These are phyloP conservation scores for Siniperca undulata DNA, from an alignment of 2,797 vertebrate genomes.

Conservation along the genomic window DNA sequence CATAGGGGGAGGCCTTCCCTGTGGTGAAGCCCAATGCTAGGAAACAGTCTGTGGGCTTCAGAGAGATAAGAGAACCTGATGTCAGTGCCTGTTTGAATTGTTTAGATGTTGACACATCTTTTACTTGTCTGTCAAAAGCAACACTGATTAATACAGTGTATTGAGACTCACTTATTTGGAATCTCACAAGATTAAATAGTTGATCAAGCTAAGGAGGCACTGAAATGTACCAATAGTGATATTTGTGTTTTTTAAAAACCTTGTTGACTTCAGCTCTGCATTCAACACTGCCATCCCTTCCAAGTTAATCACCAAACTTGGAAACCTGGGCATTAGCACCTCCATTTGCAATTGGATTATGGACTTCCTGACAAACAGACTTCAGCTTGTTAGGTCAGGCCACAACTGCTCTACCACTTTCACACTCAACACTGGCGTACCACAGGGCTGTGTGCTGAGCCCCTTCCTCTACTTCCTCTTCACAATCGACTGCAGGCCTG, in stretches of 20 bases:
- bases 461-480: too few relatives aligned
- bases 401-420: too few relatives aligned
- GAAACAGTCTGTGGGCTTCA: conserved; percentile 15
- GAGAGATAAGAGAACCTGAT: conserved; percentile 7
- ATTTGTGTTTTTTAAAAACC: not conserved
- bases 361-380: too few relatives aligned
- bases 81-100: not conserved
- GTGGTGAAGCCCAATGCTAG: conserved; percentile 8
- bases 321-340: too few relatives aligned
- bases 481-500: too few relatives aligned
- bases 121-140: conserved; percentile 5
- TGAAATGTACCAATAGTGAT: not conserved
- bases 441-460: too few relatives aligned
- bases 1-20: conserved; percentile 8
- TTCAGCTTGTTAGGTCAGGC: too few relatives aligned
- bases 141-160: not conserved
- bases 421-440: too few relatives aligned
- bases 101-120: not conserved
- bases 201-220: not conserved
- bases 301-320: too few relatives aligned
- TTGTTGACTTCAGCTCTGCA: not conserved
- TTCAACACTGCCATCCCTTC: too few relatives aligned
- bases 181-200: not conserved
- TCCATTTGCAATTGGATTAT: too few relatives aligned
- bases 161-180: not conserved